phyloP scores from a whole-genome alignment of 1,140 invertebrate genomes.

The Caerostris darwini region DNA sequence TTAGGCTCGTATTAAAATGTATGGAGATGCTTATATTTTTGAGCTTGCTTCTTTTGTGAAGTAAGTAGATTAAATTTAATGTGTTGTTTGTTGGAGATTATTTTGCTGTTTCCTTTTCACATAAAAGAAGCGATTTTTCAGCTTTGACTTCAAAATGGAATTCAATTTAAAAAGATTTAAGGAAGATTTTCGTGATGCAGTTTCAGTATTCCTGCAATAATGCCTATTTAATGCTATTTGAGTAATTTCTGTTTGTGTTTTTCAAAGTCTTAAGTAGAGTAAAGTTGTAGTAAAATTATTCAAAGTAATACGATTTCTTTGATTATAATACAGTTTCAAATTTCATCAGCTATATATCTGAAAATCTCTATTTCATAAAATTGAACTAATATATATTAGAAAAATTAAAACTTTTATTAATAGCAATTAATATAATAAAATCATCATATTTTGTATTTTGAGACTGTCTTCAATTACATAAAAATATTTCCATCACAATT shows the following conservation, averaged over 20 bases:
- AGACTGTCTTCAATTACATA: no score
- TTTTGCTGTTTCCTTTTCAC: background rate
- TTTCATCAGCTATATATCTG: no score
- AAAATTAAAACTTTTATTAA: no score
- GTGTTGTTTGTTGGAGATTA: slow-evolving; percentile 7
- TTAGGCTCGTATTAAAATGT: background rate
- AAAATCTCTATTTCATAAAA: no score
- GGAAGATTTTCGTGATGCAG: background rate
- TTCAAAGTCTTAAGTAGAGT: background rate
- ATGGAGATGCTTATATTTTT: background rate
- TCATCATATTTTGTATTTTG: no score
- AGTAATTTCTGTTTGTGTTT: background rate
- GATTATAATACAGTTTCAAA: no score
- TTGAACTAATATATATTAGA: no score
- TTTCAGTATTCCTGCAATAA: background rate
- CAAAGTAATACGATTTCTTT: no score
- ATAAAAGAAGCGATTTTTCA: background rate
- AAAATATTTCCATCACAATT: no score
- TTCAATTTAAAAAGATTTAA: slow-evolving; percentile 34
- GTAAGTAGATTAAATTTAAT: slow-evolving; percentile 37
- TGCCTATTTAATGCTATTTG: background rate
- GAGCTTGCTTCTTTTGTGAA: background rate
- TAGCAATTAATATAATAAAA: no score
- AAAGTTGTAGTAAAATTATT: no score
- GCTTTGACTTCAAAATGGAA: background rate